Base-by-base conservation (phyloP, 2,113 vertebrate genomes). In the Gallinago media region DNA sequence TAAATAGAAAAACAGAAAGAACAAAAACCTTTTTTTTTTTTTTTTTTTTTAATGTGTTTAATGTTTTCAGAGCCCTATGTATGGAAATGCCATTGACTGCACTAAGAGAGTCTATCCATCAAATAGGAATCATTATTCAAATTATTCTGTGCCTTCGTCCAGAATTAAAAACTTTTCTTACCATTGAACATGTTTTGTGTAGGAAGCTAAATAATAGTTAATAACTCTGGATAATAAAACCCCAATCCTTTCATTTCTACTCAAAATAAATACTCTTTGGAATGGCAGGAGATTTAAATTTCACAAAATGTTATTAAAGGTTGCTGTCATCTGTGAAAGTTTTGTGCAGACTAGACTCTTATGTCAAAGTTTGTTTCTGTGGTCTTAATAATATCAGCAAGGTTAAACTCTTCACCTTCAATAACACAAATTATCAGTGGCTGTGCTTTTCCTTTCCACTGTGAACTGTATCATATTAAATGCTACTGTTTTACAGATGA, bases 21-120 rank as follows among this genome's bases (percentile, higher is more conserved):
- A 76, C 1, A 40, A 8, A n/a, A 54, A 19, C 15, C 3, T 91
- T 31, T 8, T 19, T 59, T 59, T 78, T 42, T 36, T 9, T n/a
- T n/a, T n/a, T n/a, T 19, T 59, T 63, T 77, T 42, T 2, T 0
- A 65, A 49, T 63, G 50, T 0, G 0, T 52, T 86, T 59, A 18
- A 56, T 61, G 2, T 50, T 79, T 17, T 50, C 32, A 15, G 38
- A 38, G 5, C 15, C 25, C 15, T 62, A 6, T 31, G 6, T 18
- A 12, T 72, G 54, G 29, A 70, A 23, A 32, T 40, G 15, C 27
- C 66, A 56, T 23, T 85, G 66, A 58, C 34, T 75, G 10, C 21
- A 44, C 23, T 65, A 63, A 44, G 12, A 23, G 15, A 66, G 25
- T 84, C 13, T 65, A 5, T 49, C 38, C 31, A 31, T 54, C 2